A percentile compares a stretch with the other conserved stretches of the same genome.
Evolutionary conservation across 1,140 invertebrate species (phyloP).

Genomic region (Heliconius eleuchia): DNA sequence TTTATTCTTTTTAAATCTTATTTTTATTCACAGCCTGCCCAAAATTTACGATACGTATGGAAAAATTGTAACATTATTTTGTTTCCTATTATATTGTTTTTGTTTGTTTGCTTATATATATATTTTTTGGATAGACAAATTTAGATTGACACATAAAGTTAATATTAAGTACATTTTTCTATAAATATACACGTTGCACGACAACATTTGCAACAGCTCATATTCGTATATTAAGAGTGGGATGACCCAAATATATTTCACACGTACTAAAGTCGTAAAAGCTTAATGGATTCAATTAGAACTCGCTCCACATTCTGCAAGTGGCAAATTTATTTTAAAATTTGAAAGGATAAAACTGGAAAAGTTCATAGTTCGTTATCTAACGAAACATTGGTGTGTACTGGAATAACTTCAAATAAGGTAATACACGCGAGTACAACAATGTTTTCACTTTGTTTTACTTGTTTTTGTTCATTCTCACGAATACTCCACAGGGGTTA

Average conservation of each 20-base stretch:
- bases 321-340: conserved; percentile 21
- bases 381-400: conserved; percentile 18
- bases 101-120: not conserved
- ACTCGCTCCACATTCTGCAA: conserved; percentile 25
- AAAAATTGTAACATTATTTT: not conserved
- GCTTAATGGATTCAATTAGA: conserved; percentile 31
- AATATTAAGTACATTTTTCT: not conserved
- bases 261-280: conserved; percentile 17
- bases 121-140: not conserved
- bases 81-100: not conserved
- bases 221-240: not conserved
- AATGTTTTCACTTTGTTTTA: conserved; percentile 36
- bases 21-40: not conserved
- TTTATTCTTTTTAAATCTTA: conserved; percentile 11
- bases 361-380: conserved; percentile 15
- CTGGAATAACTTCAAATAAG: conserved; percentile 23
- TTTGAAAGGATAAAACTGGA: conserved; percentile 23
- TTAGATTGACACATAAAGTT: not conserved
- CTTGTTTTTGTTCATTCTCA: conserved; percentile 31
- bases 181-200: not conserved
- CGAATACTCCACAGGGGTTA: conserved; percentile 21
- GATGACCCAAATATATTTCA: conserved; percentile 21
- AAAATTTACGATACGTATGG: not conserved
- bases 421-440: conserved; percentile 14
- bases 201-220: not conserved